These are phyloP conservation scores for Ficedula albicollis DNA, from an alignment of 2,797 vertebrate species.

Conservation along the genomic window DNA sequence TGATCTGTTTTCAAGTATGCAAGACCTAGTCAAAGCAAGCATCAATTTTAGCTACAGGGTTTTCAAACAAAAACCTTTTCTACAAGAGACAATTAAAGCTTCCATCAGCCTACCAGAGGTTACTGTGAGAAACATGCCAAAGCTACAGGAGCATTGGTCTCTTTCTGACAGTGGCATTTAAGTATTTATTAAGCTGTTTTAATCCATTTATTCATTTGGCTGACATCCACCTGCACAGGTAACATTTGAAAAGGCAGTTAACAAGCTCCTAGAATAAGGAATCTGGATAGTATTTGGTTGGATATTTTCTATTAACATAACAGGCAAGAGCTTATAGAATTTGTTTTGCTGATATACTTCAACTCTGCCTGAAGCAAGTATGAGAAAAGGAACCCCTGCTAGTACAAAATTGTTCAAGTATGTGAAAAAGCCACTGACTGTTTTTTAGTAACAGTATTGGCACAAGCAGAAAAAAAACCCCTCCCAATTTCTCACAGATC, in stretches of 20 bases:
- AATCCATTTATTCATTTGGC: conserved; percentile 21
- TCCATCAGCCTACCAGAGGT: background rate
- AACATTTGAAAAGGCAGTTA: background rate
- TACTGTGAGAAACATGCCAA: background rate
- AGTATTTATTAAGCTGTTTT: conserved; percentile 50
- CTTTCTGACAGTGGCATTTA: conserved; percentile 1
- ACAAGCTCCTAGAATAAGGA: background rate
- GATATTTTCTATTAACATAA: background rate
- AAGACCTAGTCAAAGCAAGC: background rate
- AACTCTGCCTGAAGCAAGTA: background rate
- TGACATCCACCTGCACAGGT: background rate
- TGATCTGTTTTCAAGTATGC: background rate
- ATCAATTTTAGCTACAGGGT: background rate
- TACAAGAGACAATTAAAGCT: background rate
- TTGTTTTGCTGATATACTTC: background rate
- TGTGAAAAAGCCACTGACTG: background rate
- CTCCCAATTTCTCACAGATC: background rate
- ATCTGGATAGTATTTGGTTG: background rate
- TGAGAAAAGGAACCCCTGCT: background rate
- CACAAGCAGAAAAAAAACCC: background rate
- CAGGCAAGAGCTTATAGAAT: background rate
- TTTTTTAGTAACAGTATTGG: background rate
- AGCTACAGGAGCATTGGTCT: background rate
- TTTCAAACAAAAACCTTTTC: background rate
- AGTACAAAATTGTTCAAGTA: background rate